Conservation (phyloP, 2,888 invertebrate species). For the Atethmia centrago region DNA sequence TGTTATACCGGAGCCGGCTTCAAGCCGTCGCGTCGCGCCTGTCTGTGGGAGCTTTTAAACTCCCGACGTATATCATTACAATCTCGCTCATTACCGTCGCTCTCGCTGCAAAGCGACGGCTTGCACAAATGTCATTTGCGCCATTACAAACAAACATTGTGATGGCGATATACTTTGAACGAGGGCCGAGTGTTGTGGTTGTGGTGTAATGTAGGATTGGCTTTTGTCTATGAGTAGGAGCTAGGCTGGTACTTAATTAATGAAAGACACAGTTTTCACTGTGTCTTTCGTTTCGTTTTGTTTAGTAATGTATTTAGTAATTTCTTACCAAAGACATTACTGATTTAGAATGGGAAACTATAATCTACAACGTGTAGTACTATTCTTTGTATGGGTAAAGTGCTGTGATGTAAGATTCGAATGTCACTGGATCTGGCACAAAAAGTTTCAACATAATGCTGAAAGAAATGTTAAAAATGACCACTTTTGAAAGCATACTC, state of each 20-base stretch:
- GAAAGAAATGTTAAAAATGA: not conserved
- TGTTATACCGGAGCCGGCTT: too few relatives aligned
- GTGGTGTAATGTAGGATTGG: not conserved
- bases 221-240: not conserved
- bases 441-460: not conserved
- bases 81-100: slow-evolving; percentile 51
- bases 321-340: too few relatives aligned
- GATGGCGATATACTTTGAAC: slow-evolving; percentile 29
- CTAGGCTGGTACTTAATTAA: not conserved
- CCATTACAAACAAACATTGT: slow-evolving; percentile 50
- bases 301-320: too few relatives aligned
- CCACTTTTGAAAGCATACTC: not conserved
- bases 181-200: not conserved
- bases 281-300: too few relatives aligned
- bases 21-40: too few relatives aligned
- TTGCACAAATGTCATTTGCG: slow-evolving; percentile 49
- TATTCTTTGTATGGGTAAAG: not conserved
- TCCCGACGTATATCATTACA: slow-evolving; percentile 36
- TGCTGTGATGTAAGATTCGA: not conserved
- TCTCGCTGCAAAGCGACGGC: slow-evolving; percentile 27
- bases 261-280: not conserved
- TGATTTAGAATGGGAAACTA: too few relatives aligned
- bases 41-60: too few relatives aligned
- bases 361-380: too few relatives aligned
- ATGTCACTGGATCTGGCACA: not conserved